phyloP scores from a whole-genome alignment of 2,888 invertebrate genomes.

The Ichneumoninae sp. region DNA sequence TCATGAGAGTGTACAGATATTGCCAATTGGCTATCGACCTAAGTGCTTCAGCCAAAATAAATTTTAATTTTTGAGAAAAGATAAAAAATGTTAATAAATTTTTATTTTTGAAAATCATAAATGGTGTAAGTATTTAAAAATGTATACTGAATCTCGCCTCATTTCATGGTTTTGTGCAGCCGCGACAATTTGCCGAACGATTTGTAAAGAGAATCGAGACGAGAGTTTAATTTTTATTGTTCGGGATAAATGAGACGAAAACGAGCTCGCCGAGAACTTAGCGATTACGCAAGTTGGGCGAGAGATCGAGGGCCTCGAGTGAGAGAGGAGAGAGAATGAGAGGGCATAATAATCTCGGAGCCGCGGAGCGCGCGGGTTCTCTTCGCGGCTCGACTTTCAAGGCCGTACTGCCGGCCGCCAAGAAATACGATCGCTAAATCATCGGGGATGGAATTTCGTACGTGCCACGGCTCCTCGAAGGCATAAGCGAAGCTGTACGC shows the following conservation, averaged over 20 bases:
- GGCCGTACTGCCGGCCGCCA: constrained; percentile 70
- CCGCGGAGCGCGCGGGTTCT: constrained; percentile 47
- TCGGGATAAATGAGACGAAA: constrained; percentile 40
- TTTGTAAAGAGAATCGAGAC: not conserved
- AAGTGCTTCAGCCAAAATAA: not conserved
- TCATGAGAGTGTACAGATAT: too few species aligned
- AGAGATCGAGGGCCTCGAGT: constrained; percentile 16
- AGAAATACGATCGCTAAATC: constrained; percentile 75
- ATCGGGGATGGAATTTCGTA: constrained; percentile 74
- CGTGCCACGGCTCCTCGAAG: constrained; percentile 58
- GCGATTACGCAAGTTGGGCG: constrained; percentile 40
- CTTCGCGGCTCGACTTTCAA: constrained; percentile 74
- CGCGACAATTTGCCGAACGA: not conserved
- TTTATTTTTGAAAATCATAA: not conserved
- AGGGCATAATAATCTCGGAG: constrained; percentile 36
- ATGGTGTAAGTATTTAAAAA: not conserved
- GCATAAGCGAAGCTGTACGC: constrained; percentile 24
- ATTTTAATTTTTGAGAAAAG: not conserved
- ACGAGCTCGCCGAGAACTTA: constrained; percentile 30
- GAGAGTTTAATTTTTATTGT: not conserved
- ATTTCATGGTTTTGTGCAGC: not conserved
- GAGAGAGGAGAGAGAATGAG: constrained; percentile 20
- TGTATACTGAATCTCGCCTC: not conserved
- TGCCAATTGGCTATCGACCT: too few species aligned
- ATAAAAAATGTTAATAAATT: too few species aligned